Evolutionary conservation across 2,113 vertebrate species (phyloP).

Genomic region (Fukomys damarensis): DNA sequence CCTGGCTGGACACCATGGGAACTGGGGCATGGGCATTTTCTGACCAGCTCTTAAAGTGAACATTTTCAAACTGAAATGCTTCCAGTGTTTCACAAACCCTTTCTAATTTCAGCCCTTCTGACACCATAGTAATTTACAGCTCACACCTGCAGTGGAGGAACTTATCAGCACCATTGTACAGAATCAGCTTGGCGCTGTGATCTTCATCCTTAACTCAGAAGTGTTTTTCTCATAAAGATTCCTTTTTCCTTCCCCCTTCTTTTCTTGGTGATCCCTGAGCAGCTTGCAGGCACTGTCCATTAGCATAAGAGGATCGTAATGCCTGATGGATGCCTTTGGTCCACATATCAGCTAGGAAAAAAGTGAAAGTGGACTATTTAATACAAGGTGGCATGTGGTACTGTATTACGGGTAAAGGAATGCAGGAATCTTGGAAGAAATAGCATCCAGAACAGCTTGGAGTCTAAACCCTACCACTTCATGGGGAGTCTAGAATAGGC

Average conservation of each 20-base stretch:
- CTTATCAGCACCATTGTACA: neutral
- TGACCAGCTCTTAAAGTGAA: neutral
- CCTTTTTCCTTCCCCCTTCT: neutral
- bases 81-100: neutral
- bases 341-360: neutral
- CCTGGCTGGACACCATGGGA: neutral
- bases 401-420: neutral
- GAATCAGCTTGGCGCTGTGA: neutral
- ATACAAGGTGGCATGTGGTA: neutral
- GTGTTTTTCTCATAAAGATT: neutral
- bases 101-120: neutral
- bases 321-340: neutral
- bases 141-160: neutral
- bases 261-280: neutral
- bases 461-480: neutral
- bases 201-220: neutral
- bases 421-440: neutral
- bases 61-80: neutral
- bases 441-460: neutral
- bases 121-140: neutral
- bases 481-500: neutral
- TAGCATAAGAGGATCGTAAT: neutral
- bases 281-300: neutral
- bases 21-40: neutral
- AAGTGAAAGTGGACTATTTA: neutral